Conservation (phyloP, 92 coral and sea anemone species). For the Parazoanthus darwini region DNA sequence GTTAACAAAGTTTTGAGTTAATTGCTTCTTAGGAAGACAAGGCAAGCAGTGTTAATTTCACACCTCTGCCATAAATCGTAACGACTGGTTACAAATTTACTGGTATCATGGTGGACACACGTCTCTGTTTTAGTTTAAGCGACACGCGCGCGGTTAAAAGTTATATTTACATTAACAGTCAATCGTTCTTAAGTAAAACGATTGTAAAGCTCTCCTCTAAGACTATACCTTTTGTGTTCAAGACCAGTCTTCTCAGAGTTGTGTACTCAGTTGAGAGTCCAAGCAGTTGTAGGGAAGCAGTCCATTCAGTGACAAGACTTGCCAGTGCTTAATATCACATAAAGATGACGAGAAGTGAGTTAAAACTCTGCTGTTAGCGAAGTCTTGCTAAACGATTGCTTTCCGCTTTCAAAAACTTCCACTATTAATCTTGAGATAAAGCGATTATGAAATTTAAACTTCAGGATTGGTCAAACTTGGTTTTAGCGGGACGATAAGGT, state of each 20-base stretch:
- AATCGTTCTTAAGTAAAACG: background rate
- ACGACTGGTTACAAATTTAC: background rate
- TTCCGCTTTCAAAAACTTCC: background rate
- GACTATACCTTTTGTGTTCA: constrained; percentile 24
- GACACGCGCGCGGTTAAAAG: constrained; percentile 3
- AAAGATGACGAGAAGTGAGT: background rate
- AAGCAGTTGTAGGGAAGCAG: background rate
- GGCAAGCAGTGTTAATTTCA: background rate
- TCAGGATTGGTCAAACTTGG: background rate
- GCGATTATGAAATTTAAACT: constrained; percentile 18
- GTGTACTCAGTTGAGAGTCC: constrained; percentile 14
- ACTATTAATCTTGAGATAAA: background rate
- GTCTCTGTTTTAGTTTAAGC: background rate
- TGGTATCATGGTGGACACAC: background rate
- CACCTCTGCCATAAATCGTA: background rate
- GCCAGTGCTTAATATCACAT: background rate
- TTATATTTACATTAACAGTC: background rate
- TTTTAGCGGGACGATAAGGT: background rate
- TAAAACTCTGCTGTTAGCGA: background rate
- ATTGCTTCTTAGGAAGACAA: background rate
- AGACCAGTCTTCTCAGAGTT: constrained; percentile 5
- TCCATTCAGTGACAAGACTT: constrained; percentile 2
- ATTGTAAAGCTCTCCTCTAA: background rate
- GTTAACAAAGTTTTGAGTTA: background rate
- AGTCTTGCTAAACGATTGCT: background rate